Evolutionary conservation across 2,888 invertebrate genomes (phyloP).

Genomic region (Drosophila incognita): DNA sequence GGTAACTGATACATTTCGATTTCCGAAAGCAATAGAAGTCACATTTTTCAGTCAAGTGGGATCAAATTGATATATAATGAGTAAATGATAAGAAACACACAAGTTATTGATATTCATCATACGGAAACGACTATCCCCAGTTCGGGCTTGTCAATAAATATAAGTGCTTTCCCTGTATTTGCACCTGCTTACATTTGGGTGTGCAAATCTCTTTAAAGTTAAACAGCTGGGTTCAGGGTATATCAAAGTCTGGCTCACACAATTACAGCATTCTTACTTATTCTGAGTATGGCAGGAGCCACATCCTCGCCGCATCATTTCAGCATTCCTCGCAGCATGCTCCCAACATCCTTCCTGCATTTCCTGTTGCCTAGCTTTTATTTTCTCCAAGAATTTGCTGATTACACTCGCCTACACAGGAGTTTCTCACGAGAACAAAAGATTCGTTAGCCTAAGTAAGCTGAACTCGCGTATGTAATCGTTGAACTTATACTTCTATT

Average conservation of each 20-base stretch:
- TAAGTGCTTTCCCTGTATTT: too few relatives aligned
- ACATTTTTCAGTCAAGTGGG: neutral
- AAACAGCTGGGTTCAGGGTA: neutral
- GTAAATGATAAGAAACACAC: neutral
- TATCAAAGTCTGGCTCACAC: neutral
- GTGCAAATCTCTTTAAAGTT: neutral
- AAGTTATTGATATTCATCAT: neutral
- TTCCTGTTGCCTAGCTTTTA: constrained; percentile 26
- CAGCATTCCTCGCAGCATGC: constrained; percentile 22
- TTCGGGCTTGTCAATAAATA: neutral
- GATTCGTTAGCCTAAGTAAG: neutral
- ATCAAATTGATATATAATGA: neutral
- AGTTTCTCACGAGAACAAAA: neutral
- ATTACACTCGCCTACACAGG: constrained; percentile 41
- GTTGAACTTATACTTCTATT: neutral
- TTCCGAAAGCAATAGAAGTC: too few relatives aligned
- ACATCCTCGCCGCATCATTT: constrained; percentile 40
- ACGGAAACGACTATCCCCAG: neutral
- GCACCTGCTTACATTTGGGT: neutral
- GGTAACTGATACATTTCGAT: too few relatives aligned
- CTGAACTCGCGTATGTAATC: neutral
- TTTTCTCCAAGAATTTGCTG: constrained; percentile 30
- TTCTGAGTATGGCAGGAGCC: constrained; percentile 36
- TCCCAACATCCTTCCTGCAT: constrained; percentile 12
- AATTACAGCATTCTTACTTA: neutral